phyloP scores from a whole-genome alignment of 1,140 invertebrate species.

The Pogonomyrmex californicus region DNA sequence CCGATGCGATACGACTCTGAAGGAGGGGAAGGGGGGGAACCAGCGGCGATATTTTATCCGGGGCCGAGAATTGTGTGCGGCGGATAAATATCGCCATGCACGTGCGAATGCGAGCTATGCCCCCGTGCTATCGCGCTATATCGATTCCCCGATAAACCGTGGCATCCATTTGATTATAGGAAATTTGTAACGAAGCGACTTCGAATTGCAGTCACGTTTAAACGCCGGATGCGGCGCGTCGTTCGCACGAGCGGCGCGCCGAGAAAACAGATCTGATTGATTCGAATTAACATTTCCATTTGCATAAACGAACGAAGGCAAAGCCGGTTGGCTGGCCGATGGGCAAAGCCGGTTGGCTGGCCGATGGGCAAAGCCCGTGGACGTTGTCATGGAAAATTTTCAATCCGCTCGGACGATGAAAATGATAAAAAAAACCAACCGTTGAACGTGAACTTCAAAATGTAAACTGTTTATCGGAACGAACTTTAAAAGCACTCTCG shows the following conservation, averaged over 20 bases:
- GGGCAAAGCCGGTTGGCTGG: neutral
- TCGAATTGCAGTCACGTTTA: slow-evolving; percentile 59
- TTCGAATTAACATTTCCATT: slow-evolving; percentile 60
- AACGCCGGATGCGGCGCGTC: slow-evolving; percentile 42
- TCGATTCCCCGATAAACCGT: slow-evolving; percentile 60
- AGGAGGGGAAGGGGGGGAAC: neutral
- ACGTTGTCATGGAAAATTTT: slow-evolving; percentile 47
- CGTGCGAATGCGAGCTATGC: slow-evolving; percentile 67
- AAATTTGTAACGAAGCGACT: slow-evolving; percentile 52
- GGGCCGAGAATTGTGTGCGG: neutral
- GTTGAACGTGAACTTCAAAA: neutral
- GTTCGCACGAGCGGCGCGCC: slow-evolving; percentile 27
- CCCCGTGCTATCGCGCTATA: neutral
- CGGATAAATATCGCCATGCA: slow-evolving; percentile 58
- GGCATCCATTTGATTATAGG: slow-evolving; percentile 58
- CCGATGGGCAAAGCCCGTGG: neutral
- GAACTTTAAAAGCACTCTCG: neutral
- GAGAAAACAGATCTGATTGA: slow-evolving; percentile 62
- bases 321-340: neutral
- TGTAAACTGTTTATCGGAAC: slow-evolving; percentile 1
- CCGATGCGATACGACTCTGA: slow-evolving; percentile 6
- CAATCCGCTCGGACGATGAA: neutral
- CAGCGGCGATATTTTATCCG: slow-evolving; percentile 41
- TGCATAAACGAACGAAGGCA: slow-evolving; percentile 53
- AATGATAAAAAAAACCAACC: slow-evolving; percentile 22